Evolutionary conservation across 2,888 invertebrate species (phyloP).

Genomic region (Ferrisia virgata): DNA sequence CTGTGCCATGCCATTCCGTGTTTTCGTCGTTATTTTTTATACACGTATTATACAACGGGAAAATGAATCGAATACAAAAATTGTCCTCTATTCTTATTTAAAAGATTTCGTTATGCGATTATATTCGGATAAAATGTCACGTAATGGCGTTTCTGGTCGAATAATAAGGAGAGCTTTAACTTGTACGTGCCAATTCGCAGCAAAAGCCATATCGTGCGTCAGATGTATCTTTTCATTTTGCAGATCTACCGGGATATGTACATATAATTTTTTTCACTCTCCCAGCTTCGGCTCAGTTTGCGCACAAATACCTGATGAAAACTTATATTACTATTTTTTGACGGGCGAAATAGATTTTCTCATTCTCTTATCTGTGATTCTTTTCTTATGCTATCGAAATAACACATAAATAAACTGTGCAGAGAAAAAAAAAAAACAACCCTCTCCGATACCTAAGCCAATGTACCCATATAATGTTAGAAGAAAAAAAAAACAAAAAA

Average conservation of each 20-base stretch:
- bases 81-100: slow-evolving; percentile 40
- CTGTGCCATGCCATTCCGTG: too few relatives aligned
- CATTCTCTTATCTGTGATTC: not conserved
- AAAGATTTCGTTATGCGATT: slow-evolving; percentile 41
- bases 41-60: slow-evolving; percentile 17
- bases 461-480: not conserved
- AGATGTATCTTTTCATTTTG: slow-evolving; percentile 32
- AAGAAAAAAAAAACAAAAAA: too few relatives aligned
- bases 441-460: not conserved
- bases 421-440: not conserved
- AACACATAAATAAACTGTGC: not conserved
- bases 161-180: slow-evolving; percentile 40
- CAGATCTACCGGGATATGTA: not conserved
- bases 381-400: not conserved
- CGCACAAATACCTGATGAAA: not conserved
- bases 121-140: slow-evolving; percentile 41
- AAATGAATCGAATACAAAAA: slow-evolving; percentile 41
- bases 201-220: slow-evolving; percentile 1
- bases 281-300: not conserved
- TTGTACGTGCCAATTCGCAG: slow-evolving; percentile 32
- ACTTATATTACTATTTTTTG: not conserved
- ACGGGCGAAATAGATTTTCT: not conserved
- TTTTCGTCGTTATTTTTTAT: slow-evolving; percentile 9
- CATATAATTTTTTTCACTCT: not conserved
- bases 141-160: slow-evolving; percentile 42